A percentile compares a stretch with the other conserved stretches of the same genome.
Conservation (phyloP, 2,797 vertebrate genomes). For the Rhinogobio ventralis region DNA sequence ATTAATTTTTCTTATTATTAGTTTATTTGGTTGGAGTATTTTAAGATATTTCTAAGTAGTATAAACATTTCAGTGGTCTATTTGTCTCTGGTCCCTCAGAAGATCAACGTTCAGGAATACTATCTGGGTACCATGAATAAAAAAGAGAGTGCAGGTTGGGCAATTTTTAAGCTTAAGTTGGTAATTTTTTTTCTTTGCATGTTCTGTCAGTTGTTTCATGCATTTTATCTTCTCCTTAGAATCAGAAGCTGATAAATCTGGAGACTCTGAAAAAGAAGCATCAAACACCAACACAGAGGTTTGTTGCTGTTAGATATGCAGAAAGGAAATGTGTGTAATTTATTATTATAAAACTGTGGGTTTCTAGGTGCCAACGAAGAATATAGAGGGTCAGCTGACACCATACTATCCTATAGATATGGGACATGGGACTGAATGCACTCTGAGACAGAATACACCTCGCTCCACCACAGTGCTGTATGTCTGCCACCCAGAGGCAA, state of each 20-base stretch:
- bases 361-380: constrained; percentile 90
- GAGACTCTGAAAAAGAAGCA: constrained; percentile 62
- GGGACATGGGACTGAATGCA: constrained; percentile 94
- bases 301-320: constrained; percentile 33
- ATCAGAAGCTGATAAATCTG: constrained; percentile 65
- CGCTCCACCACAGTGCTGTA: constrained; percentile 90
- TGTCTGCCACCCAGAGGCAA: constrained; percentile 96
- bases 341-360: no score
- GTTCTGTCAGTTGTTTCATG: neutral
- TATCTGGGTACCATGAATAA: constrained; percentile 86
- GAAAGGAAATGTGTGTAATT: neutral
- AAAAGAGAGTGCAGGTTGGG: constrained; percentile 82
- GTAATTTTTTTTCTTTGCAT: neutral
- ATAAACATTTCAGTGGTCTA: neutral
- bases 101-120: constrained; percentile 95
- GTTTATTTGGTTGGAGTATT: neutral
- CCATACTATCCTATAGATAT: constrained; percentile 91
- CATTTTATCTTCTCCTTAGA: constrained; percentile 56
- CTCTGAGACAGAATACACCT: constrained; percentile 87
- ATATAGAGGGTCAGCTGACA: constrained; percentile 97
- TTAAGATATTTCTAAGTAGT: neutral
- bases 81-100: constrained; percentile 74
- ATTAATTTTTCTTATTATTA: neutral
- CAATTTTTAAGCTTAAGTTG: neutral
- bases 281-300: constrained; percentile 70